phyloP scores from a whole-genome alignment of 2,797 vertebrate species.

The Ammospiza maritima region DNA sequence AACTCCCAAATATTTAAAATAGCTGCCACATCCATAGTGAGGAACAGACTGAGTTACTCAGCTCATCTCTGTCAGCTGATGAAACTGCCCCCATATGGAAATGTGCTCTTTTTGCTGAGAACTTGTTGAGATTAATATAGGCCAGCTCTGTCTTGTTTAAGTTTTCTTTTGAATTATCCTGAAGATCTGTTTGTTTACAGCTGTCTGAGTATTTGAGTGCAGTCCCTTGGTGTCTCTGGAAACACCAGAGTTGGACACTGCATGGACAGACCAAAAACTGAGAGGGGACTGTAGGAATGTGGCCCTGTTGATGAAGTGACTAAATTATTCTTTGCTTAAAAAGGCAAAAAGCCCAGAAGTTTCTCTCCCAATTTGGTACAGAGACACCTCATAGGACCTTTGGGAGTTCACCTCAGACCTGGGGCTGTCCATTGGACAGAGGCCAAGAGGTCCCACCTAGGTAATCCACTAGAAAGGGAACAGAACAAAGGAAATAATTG shows the following conservation, averaged over 20 bases:
- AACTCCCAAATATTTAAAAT: constrained; percentile 47
- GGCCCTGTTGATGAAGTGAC: background rate
- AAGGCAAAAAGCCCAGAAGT: background rate
- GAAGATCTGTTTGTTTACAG: constrained; percentile 29
- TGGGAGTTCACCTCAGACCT: background rate
- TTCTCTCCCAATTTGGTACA: background rate
- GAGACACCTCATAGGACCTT: background rate
- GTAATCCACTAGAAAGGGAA: background rate
- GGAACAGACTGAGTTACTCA: constrained; percentile 30
- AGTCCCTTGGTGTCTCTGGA: background rate
- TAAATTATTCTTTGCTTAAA: background rate
- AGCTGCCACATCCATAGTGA: constrained; percentile 5
- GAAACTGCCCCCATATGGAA: constrained; percentile 33
- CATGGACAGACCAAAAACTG: background rate
- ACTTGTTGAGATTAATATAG: constrained; percentile 4
- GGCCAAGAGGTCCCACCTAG: background rate
- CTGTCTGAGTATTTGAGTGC: background rate
- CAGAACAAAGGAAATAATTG: background rate
- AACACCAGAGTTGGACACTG: background rate
- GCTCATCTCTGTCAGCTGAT: constrained; percentile 1
- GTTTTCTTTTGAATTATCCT: background rate
- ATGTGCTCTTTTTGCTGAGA: constrained; percentile 35
- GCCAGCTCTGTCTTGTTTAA: background rate
- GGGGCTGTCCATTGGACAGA: background rate
- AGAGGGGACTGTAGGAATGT: background rate